Evolutionary conservation across 2,888 invertebrate genomes (phyloP).

Genomic region (Lepeophtheirus nordmannii): DNA sequence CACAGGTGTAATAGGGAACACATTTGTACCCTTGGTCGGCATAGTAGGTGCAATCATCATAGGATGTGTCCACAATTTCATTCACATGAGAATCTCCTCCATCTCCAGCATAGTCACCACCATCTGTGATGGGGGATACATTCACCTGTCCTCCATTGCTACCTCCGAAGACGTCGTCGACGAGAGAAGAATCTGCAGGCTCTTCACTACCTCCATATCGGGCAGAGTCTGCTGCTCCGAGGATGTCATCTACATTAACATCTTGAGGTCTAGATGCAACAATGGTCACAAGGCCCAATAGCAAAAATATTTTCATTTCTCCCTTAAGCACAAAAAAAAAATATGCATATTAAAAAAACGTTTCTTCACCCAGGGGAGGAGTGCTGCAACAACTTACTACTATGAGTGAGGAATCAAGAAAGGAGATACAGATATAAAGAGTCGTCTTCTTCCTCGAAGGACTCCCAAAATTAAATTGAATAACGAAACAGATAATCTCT

Average conservation of each 20-base stretch:
- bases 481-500: too few species aligned
- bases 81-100: not conserved
- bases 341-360: too few species aligned
- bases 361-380: too few species aligned
- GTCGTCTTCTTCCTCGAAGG: too few species aligned
- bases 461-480: too few species aligned
- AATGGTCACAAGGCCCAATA: not conserved
- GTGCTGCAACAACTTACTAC: too few species aligned
- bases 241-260: not conserved
- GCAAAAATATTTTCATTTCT: not conserved
- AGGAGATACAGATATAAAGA: too few species aligned
- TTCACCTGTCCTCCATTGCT: not conserved
- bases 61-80: slow-evolving; percentile 7
- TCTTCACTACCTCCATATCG: not conserved
- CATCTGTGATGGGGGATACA: not conserved
- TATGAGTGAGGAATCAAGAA: too few species aligned
- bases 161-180: not conserved
- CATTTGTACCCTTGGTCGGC: slow-evolving; percentile 44
- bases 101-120: not conserved
- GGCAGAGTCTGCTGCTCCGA: not conserved
- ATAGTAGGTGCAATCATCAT: slow-evolving; percentile 1
- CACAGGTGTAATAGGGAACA: slow-evolving; percentile 60
- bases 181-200: not conserved
- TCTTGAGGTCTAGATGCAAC: not conserved
- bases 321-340: too few species aligned